Base-by-base conservation (phyloP, 1,140 invertebrate species). In the Calliphora vicina region DNA sequence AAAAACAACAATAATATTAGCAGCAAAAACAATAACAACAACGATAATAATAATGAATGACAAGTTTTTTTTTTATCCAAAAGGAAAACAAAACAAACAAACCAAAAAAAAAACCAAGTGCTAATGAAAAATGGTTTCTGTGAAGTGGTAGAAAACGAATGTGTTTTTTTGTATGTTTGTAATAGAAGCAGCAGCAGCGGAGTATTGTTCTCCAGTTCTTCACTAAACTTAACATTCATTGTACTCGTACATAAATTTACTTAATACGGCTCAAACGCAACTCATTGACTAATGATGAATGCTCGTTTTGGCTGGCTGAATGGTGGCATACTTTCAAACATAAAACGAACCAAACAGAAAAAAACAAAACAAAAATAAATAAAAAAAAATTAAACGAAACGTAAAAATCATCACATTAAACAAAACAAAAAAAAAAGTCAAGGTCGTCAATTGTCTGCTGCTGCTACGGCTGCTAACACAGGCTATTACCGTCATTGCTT, bases 361-460 rank as follows among this genome's bases (percentile, higher is more conserved):
- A 25, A 67, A 67, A 67, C 23, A 67, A 23, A 4, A 67, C 20
- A 67, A 23, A 67, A 67, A 23, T 20, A 67, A 20, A 67, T 10
- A 23, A 67, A 67, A 67, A 20, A 23, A 67, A 67, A 25, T 23
- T 10, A 67, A 67, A 67, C 20, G 61, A 23, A 67, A 67, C n/a
- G 61, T 23, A 67, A 67, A 67, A 67, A 67, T 67, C 61, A 67
- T 67, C 61, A 67, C 20, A 67, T 67, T 67, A 67, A 67, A 57
- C 50, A 57, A 17, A 57, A 57, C 15, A 57, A 5, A 57, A 57
- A 67, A 57, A 67, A 67, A 67, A 67, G 61, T 67, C 61, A 67
- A 67, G 61, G 61, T 67, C 61, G 61, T 67, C 61, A 67, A 67
- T 67, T 67, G 61, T 67, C 61, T 67, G 61, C 61, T 67, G 61